phyloP scores from a whole-genome alignment of 1,140 invertebrate species.

The Pentalonia nigronervosa region DNA sequence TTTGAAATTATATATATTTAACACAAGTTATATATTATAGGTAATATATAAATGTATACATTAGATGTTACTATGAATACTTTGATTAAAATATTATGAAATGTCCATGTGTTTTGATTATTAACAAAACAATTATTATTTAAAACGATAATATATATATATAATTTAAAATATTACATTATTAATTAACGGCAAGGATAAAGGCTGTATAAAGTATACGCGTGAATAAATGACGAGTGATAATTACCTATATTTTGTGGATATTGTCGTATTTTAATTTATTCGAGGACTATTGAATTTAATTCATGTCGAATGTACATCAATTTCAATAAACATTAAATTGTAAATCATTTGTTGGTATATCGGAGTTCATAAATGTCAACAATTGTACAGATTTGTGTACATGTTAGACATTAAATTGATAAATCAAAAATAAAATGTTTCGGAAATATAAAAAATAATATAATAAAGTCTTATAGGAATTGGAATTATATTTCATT shows the following conservation, averaged over 20 bases:
- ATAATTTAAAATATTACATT: neutral
- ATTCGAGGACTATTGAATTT: neutral
- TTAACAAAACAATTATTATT: neutral
- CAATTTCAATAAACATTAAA: constrained; percentile 8
- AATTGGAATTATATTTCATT: neutral
- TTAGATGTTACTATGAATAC: neutral
- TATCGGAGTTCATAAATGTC: neutral
- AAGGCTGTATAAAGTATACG: neutral
- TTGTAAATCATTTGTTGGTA: neutral
- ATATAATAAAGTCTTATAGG: neutral
- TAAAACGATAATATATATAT: neutral
- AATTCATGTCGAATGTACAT: neutral
- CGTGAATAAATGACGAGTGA: neutral
- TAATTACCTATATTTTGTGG: neutral
- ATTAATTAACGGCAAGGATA: neutral
- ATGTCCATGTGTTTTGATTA: neutral
- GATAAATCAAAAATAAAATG: neutral
- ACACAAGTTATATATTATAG: neutral
- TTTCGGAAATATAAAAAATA: neutral
- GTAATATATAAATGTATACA: neutral
- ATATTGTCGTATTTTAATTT: neutral
- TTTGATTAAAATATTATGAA: neutral
- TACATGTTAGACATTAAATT: neutral
- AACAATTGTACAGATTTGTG: neutral
- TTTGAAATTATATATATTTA: neutral